Conservation (phyloP, 1,140 invertebrate genomes). For the Battus philenor region DNA sequence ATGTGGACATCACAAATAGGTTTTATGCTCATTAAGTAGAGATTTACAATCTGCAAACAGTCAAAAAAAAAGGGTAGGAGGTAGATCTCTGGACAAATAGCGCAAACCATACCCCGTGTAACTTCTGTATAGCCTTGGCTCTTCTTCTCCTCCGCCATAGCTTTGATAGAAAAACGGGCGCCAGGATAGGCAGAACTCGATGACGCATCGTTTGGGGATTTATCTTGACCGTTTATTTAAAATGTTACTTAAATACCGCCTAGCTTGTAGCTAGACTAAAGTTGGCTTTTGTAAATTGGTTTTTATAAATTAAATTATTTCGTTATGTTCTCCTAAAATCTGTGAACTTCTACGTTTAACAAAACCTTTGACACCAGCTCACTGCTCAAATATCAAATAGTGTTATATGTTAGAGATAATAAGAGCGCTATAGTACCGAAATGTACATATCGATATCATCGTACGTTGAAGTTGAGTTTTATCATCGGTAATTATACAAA, state of each 20-base stretch:
- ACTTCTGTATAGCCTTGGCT: slow-evolving; percentile 54
- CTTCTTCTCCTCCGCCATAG: slow-evolving; percentile 53
- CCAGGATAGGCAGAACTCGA: slow-evolving; percentile 56
- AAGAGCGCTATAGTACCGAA: neutral
- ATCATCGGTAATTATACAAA: too few species aligned
- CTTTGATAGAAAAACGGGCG: slow-evolving; percentile 61
- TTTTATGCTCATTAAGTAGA: too few species aligned
- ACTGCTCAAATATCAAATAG: too few species aligned
- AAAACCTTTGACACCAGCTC: too few species aligned
- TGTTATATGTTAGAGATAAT: neutral
- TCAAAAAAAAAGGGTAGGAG: too few species aligned
- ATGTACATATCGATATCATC: neutral
- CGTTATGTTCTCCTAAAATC: neutral
- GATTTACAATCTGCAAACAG: too few species aligned
- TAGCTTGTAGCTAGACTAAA: slow-evolving; percentile 14
- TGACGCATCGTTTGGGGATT: slow-evolving; percentile 70
- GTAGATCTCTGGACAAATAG: too few species aligned
- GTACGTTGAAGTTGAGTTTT: too few species aligned
- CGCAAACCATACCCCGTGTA: slow-evolving; percentile 52
- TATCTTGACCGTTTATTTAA: slow-evolving; percentile 44
- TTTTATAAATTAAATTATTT: neutral
- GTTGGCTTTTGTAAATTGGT: neutral
- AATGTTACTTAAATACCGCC: slow-evolving; percentile 16
- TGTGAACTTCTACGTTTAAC: neutral
- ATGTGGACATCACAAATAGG: too few species aligned